These are phyloP conservation scores for Dolichoris vasculosae DNA, from an alignment of 1,140 invertebrate species.

Conservation along the genomic window DNA sequence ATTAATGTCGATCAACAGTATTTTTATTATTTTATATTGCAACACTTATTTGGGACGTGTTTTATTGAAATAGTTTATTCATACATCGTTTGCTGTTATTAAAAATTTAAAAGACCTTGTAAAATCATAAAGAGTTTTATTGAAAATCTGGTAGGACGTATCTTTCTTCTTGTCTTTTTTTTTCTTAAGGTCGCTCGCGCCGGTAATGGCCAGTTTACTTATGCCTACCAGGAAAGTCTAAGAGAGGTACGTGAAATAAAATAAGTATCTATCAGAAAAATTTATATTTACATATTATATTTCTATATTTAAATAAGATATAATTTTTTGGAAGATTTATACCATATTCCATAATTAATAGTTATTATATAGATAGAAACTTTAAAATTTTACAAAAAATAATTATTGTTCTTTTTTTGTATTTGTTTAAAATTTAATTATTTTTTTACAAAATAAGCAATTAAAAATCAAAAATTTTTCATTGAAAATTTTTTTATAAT, in stretches of 20 bases:
- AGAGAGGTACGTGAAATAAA: slow-evolving; percentile 70
- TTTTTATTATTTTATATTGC: not conserved
- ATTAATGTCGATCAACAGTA: slow-evolving; percentile 1
- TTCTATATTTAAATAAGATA: not conserved
- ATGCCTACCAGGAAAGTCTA: slow-evolving; percentile 75
- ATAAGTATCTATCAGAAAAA: slow-evolving; percentile 19
- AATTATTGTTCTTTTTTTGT: too few species aligned
- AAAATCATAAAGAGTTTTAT: slow-evolving; percentile 50
- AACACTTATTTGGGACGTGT: slow-evolving; percentile 54
- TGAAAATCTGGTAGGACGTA: slow-evolving; percentile 66
- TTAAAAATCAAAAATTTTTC: too few species aligned
- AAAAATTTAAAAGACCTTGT: slow-evolving; percentile 55
- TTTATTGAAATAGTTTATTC: slow-evolving; percentile 61
- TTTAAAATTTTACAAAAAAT: too few species aligned
- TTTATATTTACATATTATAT: slow-evolving; percentile 55
- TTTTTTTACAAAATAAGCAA: too few species aligned
- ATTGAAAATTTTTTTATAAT: too few species aligned
- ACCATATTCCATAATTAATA: not conserved
- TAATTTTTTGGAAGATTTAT: not conserved
- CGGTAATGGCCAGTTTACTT: slow-evolving; percentile 74
- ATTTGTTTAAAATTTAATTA: too few species aligned
- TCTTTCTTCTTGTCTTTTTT: slow-evolving; percentile 70
- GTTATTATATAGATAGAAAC: too few species aligned
- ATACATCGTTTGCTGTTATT: slow-evolving; percentile 54
- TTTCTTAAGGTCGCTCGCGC: slow-evolving; percentile 73